Percentiles rank a stretch among this genome's conserved stretches.
Conservation (phyloP, 2,113 vertebrate genomes). For the Deroptyus accipitrinus region DNA sequence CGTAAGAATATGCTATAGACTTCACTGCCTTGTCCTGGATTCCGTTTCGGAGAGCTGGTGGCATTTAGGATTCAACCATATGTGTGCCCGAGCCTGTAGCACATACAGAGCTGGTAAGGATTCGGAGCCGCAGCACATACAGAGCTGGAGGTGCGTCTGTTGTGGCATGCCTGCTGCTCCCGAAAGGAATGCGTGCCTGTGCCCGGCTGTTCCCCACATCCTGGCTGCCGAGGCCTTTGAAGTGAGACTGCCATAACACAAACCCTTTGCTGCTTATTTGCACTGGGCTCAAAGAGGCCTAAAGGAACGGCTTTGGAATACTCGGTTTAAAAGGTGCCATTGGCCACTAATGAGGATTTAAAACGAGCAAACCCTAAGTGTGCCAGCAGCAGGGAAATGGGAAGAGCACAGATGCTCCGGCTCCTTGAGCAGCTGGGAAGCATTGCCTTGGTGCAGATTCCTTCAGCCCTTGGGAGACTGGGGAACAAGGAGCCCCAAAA, state of each 20-base stretch:
- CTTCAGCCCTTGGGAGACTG: background rate
- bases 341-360: background rate
- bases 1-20: conserved; percentile 29
- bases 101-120: background rate
- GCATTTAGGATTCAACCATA: conserved; percentile 44
- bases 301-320: background rate
- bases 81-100: background rate
- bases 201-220: background rate
- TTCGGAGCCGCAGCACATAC: background rate
- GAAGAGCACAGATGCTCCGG: background rate
- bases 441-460: background rate
- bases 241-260: background rate
- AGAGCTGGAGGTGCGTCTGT: background rate
- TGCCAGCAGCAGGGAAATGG: background rate
- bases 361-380: accelerated
- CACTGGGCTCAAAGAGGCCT: background rate
- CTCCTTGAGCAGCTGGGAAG: background rate
- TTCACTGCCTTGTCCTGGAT: conserved; percentile 50
- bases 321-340: background rate
- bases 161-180: background rate
- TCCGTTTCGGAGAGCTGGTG: conserved; percentile 42
- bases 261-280: background rate
- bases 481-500: background rate
- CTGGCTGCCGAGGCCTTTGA: background rate
- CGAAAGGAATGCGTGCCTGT: background rate